Base-by-base conservation (phyloP, 2,888 invertebrate species). In the Atethmia centrago region DNA sequence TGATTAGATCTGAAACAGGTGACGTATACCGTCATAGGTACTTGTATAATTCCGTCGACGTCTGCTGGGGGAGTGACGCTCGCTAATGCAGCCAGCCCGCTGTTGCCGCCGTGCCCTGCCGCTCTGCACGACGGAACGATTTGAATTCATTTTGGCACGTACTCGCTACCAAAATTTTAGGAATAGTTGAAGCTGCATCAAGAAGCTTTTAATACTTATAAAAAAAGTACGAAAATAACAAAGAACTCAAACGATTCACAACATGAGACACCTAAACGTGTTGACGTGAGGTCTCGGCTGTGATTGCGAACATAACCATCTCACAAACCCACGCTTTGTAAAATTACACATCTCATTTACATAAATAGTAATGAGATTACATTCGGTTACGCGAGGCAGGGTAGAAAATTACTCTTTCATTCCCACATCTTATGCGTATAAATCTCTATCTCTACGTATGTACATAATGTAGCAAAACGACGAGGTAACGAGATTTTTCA, bases 401-500 rank as follows among this genome's bases (percentile, higher is more conserved):
- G 85, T 86, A 87, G 84, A 87, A 89, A 88, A 91, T 90, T 87
- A 90, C 88, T 88, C 87, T 86, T 89, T 89, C 87, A 86, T 91
- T 92, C 84, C 83, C 86, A 88, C 88, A 89, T 88, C 87, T 87
- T 87, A 90, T 80, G 88, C 82, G 83, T 85, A 89, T 85, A 90
- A 88, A 90, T 89, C 85, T 88, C 84, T 88, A 89, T 77, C 80
- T 80, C 74, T 74, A 81, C 83, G 72, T 82, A 71, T 87, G 87
- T 89, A 90, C 82, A 89, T 92, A 89, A 90, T 89, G 89, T 90
- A 89, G 85, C 87, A 89, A 91, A 92, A 89, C 91, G 90, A 88
- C 87, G 86, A 87, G 81, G 89, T 94, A 94, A 94, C 92, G 91
- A 93, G 91, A 92, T 93, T 94, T 94, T 93, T 92, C 89, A 82